Percentiles rank a stretch among this genome's conserved stretches.
These are phyloP conservation scores for Leptinotarsa defecta DNA, from an alignment of 1,140 invertebrate genomes.

Conservation along the genomic window DNA sequence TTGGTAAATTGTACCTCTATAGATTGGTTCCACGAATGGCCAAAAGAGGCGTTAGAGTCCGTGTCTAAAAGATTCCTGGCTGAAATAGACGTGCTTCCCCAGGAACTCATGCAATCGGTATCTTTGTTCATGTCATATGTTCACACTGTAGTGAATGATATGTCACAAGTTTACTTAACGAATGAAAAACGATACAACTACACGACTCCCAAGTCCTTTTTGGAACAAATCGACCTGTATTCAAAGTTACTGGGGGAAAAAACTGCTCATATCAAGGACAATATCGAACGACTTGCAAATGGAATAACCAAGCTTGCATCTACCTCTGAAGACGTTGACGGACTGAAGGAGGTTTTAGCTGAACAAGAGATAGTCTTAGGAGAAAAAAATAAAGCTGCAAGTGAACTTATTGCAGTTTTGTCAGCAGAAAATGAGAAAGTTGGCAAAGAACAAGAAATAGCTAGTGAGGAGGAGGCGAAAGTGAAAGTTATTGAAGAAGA, in stretches of 20 bases:
- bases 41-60: slow-evolving; percentile 84
- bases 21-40: slow-evolving; percentile 97
- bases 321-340: slow-evolving; percentile 72
- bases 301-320: slow-evolving; percentile 85
- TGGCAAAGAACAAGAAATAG: slow-evolving; percentile 81
- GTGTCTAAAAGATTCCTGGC: slow-evolving; percentile 84
- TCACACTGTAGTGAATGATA: slow-evolving; percentile 85
- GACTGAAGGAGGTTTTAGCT: slow-evolving; percentile 67
- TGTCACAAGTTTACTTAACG: slow-evolving; percentile 78
- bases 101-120: slow-evolving; percentile 66
- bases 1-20: slow-evolving; percentile 92
- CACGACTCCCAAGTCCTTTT: slow-evolving; percentile 93
- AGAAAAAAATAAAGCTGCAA: slow-evolving; percentile 88
- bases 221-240: slow-evolving; percentile 92
- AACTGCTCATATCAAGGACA: slow-evolving; percentile 73
- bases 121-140: slow-evolving; percentile 90
- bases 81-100: slow-evolving; percentile 73
- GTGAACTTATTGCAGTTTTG: slow-evolving; percentile 86
- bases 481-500: slow-evolving; percentile 87
- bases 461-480: slow-evolving; percentile 85
- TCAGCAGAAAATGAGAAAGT: slow-evolving; percentile 91
- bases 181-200: slow-evolving; percentile 95
- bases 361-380: slow-evolving; percentile 86
- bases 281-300: slow-evolving; percentile 82
- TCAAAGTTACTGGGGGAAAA: slow-evolving; percentile 80